Base-by-base conservation (phyloP, 1,140 invertebrate species). In the Drosophila busckii region DNA sequence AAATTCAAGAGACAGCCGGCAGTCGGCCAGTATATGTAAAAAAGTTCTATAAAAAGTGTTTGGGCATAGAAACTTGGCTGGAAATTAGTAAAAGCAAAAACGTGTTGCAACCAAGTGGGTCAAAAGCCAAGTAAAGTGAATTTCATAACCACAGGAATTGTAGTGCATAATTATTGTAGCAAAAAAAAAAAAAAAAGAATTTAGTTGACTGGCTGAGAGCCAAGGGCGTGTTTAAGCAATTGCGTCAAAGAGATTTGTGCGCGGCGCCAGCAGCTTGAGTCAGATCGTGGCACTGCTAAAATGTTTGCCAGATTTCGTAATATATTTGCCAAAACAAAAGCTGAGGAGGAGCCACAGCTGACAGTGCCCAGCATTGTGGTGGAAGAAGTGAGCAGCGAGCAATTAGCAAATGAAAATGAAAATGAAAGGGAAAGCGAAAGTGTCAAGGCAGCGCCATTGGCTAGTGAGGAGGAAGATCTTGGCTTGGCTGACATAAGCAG, bases 291-390 rank as follows among this genome's bases (percentile, higher is more conserved):
- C 16, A 29, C 1, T 12, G 15, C 2, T 15, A 62, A 66, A 62
- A 85, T 85, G 83, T 85, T 85, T 63, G 56, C 83, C 42, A 60
- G 83, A 75, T 85, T 85, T 83, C 83, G 83, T 23, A 85, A 85
- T 69, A 52, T 85, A 32, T 85, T 85, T 69, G 78, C 65, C 44
- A 85, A 83, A 65, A 49, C 71, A 4, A 85, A 80, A 50, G 52
- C 54, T 6, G 68, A 73, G 0, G 71, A 59, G 2, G 62, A 35
- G 19, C 26, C 37, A 19, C 26, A 23, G 28, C 15, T 25, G 12
- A 38, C 55, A 3, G 54, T 78, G 23, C 73, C 73, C 29, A 73
- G 41, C 12, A 78, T 78, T 54, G 63, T 80, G 6, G 68, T 78
- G 1, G 45, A 50, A 3, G 71, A 67, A 4, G 46, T 50, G 1